phyloP scores from a whole-genome alignment of 1,140 invertebrate species.

The Dendroctonus valens region DNA sequence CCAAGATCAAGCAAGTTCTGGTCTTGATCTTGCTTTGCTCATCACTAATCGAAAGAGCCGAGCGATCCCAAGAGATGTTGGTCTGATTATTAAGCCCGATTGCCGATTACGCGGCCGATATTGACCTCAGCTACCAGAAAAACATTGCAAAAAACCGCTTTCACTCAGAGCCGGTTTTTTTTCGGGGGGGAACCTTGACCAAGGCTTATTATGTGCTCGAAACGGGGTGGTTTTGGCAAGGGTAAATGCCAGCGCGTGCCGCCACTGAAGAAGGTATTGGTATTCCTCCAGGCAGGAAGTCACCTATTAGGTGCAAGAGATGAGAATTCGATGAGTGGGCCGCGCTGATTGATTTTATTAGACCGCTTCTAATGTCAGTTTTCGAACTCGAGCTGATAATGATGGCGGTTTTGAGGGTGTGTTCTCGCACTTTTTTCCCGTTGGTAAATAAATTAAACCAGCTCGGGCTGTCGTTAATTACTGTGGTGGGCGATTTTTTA shows the following conservation, averaged over 20 bases:
- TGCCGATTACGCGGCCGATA: constrained; percentile 11
- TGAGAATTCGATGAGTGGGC: constrained; percentile 22
- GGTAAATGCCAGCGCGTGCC: no score
- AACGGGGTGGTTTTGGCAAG: no score
- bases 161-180: constrained; percentile 6
- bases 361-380: constrained; percentile 27
- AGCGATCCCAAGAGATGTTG: constrained; percentile 11
- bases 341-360: constrained; percentile 24
- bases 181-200: no score
- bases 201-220: no score
- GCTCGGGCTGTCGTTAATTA: constrained; percentile 17
- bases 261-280: no score
- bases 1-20: no score
- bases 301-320: constrained; percentile 18
- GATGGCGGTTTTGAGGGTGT: constrained; percentile 25
- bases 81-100: constrained; percentile 8
- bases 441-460: not conserved
- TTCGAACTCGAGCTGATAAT: constrained; percentile 20
- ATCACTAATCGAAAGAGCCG: no score
- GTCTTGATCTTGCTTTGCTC: no score
- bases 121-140: constrained; percentile 16
- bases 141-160: constrained; percentile 13
- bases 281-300: constrained; percentile 8
- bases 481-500: constrained; percentile 23
- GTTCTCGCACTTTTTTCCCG: constrained; percentile 21